Evolutionary conservation across 2,888 invertebrate genomes (phyloP), one percentile per base, ranked within the genome.

Genomic region (Athalia circularis): DNA sequence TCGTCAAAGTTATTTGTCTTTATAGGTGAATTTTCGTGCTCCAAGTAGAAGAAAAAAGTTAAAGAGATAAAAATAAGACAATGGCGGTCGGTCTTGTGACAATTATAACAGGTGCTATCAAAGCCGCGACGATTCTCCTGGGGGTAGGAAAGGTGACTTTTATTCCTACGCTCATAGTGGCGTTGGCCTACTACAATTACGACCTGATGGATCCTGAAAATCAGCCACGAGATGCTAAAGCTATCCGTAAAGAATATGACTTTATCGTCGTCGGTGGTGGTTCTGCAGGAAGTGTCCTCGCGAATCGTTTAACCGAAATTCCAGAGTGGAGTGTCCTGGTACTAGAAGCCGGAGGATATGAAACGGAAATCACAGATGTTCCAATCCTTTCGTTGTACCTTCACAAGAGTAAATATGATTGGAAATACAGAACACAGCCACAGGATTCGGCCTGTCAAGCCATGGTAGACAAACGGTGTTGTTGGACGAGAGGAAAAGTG

Each of bases 351-450:
- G 97, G 97, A 8, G 96, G 96, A 0, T 96, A 96, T 83, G 97
- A 97, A 88, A 96, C 95, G 0, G 96, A 96, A 87, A 95, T 96
- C 68, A 95, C 96, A 0, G 97, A 97, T 88, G 96, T 97, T 4
- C 97, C 97, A 0, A 92, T 96, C 70, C 90, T 97, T n/a, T 97
- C 97, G 62, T 89, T 97, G 65, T 97, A 96, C 89, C 92, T 97
- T 86, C 97, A 97, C 90, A 96, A 96, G 86, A 97, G 97, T 88
- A 96, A 96, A 92, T 89, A 97, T 85, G 97, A 97, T 90, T 97
- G 97, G 97, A 96, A 96, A 86, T 97, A 96, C 91, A 95, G 96
- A 83, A 95, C 97, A 0, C 96, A 97, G 88, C 95, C 97, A 0
- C 96, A 96, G 90, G 92, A 93, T 65, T 93, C 95, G 0, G 97